Percentiles rank a stretch among this genome's conserved stretches.
These are phyloP conservation scores for Hylomyscus alleni DNA, from an alignment of 2,797 vertebrate genomes.

Conservation along the genomic window DNA sequence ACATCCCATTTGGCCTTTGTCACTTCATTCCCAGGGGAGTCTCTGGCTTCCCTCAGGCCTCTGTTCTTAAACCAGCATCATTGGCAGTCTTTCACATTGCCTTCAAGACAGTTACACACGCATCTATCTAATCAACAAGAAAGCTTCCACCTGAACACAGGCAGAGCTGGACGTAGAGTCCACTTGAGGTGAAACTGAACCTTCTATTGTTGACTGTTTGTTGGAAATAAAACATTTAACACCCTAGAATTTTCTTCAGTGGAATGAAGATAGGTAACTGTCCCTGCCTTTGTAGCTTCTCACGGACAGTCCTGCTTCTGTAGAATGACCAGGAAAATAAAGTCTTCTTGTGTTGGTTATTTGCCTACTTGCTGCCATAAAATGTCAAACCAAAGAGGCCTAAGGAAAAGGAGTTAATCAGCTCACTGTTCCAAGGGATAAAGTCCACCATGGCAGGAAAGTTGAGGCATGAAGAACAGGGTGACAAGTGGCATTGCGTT, in stretches of 20 bases:
- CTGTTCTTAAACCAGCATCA: conserved; percentile 70
- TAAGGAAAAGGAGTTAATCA: background rate
- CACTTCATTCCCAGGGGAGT: conserved; percentile 63
- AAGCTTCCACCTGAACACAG: conserved; percentile 80
- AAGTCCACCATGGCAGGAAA: background rate
- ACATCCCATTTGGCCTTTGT: background rate
- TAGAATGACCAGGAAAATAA: conserved; percentile 49
- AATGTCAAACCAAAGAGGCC: background rate
- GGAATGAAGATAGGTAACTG: conserved; percentile 78
- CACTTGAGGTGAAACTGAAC: conserved; percentile 84
- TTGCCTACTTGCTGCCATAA: background rate
- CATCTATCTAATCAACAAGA: background rate
- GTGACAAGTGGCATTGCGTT: background rate
- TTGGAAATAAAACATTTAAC: conserved; percentile 83
- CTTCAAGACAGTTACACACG: conserved; percentile 71
- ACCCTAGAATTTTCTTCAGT: conserved; percentile 81
- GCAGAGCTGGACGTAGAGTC: conserved; percentile 86
- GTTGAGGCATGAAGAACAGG: background rate
- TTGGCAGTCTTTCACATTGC: conserved; percentile 75
- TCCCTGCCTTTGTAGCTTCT: conserved; percentile 66
- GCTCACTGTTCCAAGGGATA: background rate
- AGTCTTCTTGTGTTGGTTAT: background rate
- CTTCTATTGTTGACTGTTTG: conserved; percentile 80
- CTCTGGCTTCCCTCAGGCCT: conserved; percentile 64
- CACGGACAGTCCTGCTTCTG: conserved; percentile 1